Evolutionary conservation across 1,140 invertebrate genomes (phyloP), one percentile per base, ranked within the genome.

Genomic region (Lasaia peninsularis): DNA sequence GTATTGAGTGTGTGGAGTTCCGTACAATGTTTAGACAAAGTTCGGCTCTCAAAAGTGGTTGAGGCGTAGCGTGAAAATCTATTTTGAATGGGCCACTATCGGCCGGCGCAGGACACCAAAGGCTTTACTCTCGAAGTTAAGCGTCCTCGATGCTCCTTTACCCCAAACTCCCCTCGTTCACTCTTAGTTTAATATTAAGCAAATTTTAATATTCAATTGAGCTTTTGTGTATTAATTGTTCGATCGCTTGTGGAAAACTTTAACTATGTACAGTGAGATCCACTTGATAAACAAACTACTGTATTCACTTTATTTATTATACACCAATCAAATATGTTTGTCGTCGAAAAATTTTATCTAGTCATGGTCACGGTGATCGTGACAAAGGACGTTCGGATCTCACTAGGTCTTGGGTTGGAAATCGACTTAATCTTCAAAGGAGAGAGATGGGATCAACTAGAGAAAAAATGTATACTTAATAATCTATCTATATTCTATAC

Each of bases 171-270:
- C 73, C 73, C 71, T 74, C 61, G 52, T 71, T 70, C 65, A 62
- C 76, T 73, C 73, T 78, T 75, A 72, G 79, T 73, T 74, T 68
- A 71, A 62, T 63, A 79, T 67, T 86, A 78, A 84, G 79, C 80
- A 83, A 84, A 84, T 84, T 86, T 86, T 83, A 84, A 84, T 84
- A 81, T 84, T 84, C 83, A 84, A 84, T 86, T 79, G 75, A 67
- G 73, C 78, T 86, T 78, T 81, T 78, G 71, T 73, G 71, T 71
- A 58, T 40, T 40, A 40, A 40, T 40, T 40, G 37, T 40, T 40
- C 8, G 1, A 40, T 16, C 37, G 37, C 16, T 16, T 40, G 16
- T 18, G 16, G n/a, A 40, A 40, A 18, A 40, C 37, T 40, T 40
- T 16, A 18, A 40, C 16, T 9, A 10, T 18, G 8, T 2, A 18